Evolutionary conservation across 2,797 vertebrate genomes (phyloP).

Genomic region (Falco cherrug): DNA sequence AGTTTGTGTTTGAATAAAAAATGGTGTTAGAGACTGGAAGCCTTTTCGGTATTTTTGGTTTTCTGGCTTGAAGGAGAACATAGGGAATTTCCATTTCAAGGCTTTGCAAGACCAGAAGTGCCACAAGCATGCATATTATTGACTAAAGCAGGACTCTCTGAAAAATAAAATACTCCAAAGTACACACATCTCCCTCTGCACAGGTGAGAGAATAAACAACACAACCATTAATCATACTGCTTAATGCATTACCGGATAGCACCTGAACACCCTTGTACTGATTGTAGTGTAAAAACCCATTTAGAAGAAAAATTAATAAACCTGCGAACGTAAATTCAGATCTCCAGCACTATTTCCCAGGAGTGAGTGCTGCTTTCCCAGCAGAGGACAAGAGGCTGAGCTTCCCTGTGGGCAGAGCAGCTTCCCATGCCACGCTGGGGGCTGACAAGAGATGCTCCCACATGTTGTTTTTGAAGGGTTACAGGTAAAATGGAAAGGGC

Average conservation of each 20-base stretch:
- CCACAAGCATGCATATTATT: neutral
- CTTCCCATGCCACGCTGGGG: neutral
- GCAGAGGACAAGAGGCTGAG: neutral
- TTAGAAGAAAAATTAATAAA: neutral
- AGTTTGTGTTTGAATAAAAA: neutral
- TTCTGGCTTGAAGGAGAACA: neutral
- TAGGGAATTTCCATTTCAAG: constrained; percentile 11
- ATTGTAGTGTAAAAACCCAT: neutral
- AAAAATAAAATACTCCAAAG: neutral
- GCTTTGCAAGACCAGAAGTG: neutral
- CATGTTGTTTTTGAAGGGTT: neutral
- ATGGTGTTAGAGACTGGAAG: neutral
- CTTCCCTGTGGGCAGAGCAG: neutral
- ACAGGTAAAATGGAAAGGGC: neutral
- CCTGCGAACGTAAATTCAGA: neutral
- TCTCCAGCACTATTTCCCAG: neutral
- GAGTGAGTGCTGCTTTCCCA: neutral
- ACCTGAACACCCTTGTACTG: neutral
- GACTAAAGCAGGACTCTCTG: neutral
- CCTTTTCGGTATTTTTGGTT: neutral
- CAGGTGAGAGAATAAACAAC: neutral
- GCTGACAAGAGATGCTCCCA: neutral
- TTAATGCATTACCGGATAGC: neutral
- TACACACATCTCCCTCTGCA: neutral
- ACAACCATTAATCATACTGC: neutral